Evolutionary conservation across 2,888 invertebrate species (phyloP).

Genomic region (Rhamnusium bicolor): DNA sequence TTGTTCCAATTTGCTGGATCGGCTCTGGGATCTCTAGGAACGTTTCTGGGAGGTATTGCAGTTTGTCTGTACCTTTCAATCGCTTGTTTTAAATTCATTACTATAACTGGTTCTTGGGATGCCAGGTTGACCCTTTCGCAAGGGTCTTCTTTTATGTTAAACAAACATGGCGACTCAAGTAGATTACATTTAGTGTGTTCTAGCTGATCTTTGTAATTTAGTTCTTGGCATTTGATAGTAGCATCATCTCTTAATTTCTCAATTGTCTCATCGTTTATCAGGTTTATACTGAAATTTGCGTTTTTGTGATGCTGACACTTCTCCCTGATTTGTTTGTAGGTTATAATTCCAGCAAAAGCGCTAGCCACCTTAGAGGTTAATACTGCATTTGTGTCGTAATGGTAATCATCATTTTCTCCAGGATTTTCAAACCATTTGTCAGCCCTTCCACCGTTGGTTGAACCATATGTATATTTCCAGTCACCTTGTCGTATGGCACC

Average conservation of each 20-base stretch:
- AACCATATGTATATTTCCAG: conserved; percentile 78
- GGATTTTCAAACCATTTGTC: conserved; percentile 71
- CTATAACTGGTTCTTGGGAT: conserved; percentile 64
- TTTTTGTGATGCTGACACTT: conserved; percentile 52
- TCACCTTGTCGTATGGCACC: conserved; percentile 76
- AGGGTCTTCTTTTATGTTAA: conserved; percentile 72
- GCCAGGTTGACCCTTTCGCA: conserved; percentile 73
- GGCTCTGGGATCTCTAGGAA: conserved; percentile 69
- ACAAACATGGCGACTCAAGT: conserved; percentile 71
- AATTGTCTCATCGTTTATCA: conserved; percentile 58
- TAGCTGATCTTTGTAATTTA: conserved; percentile 56
- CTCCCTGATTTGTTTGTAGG: conserved; percentile 71
- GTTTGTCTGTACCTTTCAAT: conserved; percentile 69
- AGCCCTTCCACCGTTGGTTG: conserved; percentile 65
- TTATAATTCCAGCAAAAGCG: conserved; percentile 71
- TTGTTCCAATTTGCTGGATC: conserved; percentile 74
- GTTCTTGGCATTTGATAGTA: conserved; percentile 60
- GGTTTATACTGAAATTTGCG: conserved; percentile 51
- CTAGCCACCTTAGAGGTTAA: conserved; percentile 70
- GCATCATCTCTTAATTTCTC: conserved; percentile 59
- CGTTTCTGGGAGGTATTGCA: conserved; percentile 70
- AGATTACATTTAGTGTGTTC: conserved; percentile 63
- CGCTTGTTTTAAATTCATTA: conserved; percentile 69
- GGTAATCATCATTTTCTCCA: conserved; percentile 65
- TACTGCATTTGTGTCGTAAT: conserved; percentile 69